These are phyloP conservation scores for Bilobella aurantiaca DNA, from an alignment of 1,140 invertebrate species.

Conservation along the genomic window DNA sequence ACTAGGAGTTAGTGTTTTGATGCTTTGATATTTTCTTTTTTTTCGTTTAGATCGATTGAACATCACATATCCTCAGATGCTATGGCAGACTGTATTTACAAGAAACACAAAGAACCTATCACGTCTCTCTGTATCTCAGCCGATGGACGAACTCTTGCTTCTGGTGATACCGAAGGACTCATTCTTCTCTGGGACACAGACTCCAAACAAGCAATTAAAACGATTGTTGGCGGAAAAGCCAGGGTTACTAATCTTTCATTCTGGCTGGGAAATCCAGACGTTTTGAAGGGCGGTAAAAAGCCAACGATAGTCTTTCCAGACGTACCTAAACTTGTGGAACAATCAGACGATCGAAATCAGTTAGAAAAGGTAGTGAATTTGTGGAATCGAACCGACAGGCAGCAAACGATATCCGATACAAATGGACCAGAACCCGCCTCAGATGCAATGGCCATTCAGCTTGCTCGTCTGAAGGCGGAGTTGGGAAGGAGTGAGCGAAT, in stretches of 20 bases:
- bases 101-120: slow-evolving; percentile 26
- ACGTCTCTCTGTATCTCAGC: slow-evolving; percentile 24
- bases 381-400: slow-evolving; percentile 18
- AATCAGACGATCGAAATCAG: slow-evolving; percentile 16
- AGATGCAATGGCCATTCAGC: slow-evolving; percentile 17
- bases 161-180: slow-evolving; percentile 20
- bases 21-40: no score
- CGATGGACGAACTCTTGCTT: slow-evolving; percentile 22
- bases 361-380: slow-evolving; percentile 15
- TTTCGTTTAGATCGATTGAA: slow-evolving; percentile 54
- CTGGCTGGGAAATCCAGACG: slow-evolving; percentile 28
- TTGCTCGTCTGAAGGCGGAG: slow-evolving; percentile 21
- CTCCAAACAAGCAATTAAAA: slow-evolving; percentile 24
- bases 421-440: no score
- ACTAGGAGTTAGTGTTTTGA: no score
- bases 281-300: slow-evolving; percentile 23
- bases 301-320: slow-evolving; percentile 28
- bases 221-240: slow-evolving; percentile 8
- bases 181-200: slow-evolving; percentile 28
- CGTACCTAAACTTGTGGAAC: slow-evolving; percentile 28
- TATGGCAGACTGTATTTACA: slow-evolving; percentile 22
- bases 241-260: slow-evolving; percentile 27
- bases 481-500: slow-evolving; percentile 23
- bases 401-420: background rate
- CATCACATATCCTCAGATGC: slow-evolving; percentile 48